These are phyloP conservation scores for Ophion obscuratus DNA, from an alignment of 2,888 invertebrate species.

Conservation along the genomic window DNA sequence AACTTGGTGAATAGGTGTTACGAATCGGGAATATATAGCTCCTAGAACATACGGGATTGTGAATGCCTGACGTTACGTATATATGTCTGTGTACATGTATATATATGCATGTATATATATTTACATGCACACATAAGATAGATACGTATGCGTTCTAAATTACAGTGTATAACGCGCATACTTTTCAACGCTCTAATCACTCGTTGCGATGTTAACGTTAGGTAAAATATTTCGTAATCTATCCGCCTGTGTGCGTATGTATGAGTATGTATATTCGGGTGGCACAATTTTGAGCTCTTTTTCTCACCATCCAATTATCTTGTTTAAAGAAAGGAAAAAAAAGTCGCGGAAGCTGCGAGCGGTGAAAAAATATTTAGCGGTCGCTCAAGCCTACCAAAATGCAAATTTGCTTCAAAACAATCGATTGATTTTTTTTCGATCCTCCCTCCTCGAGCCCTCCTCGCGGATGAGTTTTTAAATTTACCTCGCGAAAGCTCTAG, in stretches of 20 bases:
- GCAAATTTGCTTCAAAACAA: no score
- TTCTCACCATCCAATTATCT: no score
- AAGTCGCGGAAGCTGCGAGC: no score
- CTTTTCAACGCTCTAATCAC: neutral
- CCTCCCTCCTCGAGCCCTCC: no score
- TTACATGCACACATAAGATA: neutral
- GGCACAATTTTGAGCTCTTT: no score
- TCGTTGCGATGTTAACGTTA: slow-evolving; percentile 1
- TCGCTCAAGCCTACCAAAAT: no score
- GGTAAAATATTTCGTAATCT: slow-evolving; percentile 6
- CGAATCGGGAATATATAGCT: slow-evolving; percentile 71
- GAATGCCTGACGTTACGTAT: slow-evolving; percentile 6
- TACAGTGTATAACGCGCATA: neutral
- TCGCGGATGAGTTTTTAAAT: no score
- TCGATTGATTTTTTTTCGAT: no score
- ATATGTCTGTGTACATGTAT: neutral
- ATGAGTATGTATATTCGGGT: neutral
- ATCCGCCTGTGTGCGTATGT: neutral
- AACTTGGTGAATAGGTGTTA: slow-evolving; percentile 69
- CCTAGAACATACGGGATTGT: slow-evolving; percentile 32
- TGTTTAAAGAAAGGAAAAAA: no score
- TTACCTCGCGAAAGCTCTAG: no score
- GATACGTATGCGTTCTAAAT: neutral
- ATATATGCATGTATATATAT: neutral
- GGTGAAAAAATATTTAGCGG: no score